Evolutionary conservation across 2,113 vertebrate genomes (phyloP), one percentile per base, ranked within the genome.

Genomic region (Gallinago media): DNA sequence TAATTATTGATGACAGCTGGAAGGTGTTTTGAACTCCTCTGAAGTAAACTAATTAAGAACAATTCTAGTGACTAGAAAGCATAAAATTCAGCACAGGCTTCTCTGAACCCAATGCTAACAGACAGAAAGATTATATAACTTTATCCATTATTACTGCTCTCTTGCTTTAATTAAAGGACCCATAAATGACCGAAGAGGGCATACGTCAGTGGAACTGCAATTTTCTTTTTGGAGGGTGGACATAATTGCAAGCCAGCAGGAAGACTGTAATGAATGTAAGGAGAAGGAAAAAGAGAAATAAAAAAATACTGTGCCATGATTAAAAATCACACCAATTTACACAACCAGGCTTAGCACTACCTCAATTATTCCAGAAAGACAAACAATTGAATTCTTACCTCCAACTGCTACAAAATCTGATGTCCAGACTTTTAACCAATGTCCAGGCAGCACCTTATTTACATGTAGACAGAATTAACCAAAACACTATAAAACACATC

Each of bases 11-110:
- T 49, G 52, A 85, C 61, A 94, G 49, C 67, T 84, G 49, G 61
- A 80, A 89, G 54, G 66, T 70, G 21, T 59, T 66, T 36, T 86
- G 72, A 96, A 94, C 62, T 87, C 25, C 50, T 89, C 47, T 44
- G 52, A 88, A 93, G 74, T 63, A 96, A 94, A 93, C 75, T 92
- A 73, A 95, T 94, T 79, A 95, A 87, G 50, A 96, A 79, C 26
- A 95, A 89, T 38, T 79, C 62, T 29, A 92, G 49, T 22, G 62
- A 85, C 73, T 68, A 68, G 50, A 71, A 95, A 89, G 81, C 40
- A 89, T 46, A 88, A 67, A 54, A 77, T 81, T 44, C 63, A 81
- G 67, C 59, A 88, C 19, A 55, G 34, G 8, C 23, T 67, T 83
- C 34, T 73, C 29, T 70, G 59, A 95, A 84, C 47, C 29, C 58